A percentile compares a stretch with the other conserved stretches of the same genome.
Evolutionary conservation across 2,113 vertebrate genomes (phyloP).

Genomic region (Sebastes schlegelii): DNA sequence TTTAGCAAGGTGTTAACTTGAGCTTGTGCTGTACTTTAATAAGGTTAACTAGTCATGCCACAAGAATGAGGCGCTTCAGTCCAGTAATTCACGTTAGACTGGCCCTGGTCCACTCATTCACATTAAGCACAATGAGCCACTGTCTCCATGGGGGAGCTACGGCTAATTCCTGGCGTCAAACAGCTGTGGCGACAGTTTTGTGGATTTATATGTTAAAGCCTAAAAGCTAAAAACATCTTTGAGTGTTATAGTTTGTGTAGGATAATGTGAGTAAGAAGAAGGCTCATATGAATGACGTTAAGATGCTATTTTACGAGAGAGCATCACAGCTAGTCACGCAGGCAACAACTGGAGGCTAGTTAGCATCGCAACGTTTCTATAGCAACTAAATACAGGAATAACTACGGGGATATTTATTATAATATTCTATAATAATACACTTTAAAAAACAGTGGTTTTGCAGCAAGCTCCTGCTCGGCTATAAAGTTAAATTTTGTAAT

Average conservation of each 20-base stretch:
- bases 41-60: constrained; percentile 6
- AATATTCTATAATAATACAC: background rate
- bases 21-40: constrained; percentile 15
- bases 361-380: constrained; percentile 17
- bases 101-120: constrained; percentile 75
- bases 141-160: constrained; percentile 49
- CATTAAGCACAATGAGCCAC: constrained; percentile 75
- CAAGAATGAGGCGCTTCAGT: constrained; percentile 54
- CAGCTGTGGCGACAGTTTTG: constrained; percentile 35
- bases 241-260: background rate
- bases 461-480: background rate
- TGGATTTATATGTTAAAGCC: background rate
- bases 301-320: constrained; percentile 2
- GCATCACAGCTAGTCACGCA: constrained; percentile 61
- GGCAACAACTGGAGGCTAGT: constrained; percentile 38
- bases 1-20: background rate
- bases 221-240: no score
- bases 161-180: constrained; percentile 61
- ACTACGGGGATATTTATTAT: accelerated
- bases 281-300: background rate
- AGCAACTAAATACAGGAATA: background rate
- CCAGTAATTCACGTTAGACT: constrained; percentile 63
- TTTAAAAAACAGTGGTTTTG: accelerated
- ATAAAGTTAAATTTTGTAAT: constrained; percentile 29
- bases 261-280: background rate